phyloP scores from a whole-genome alignment of 2,888 invertebrate species.

The Philhelius pedissequus region DNA sequence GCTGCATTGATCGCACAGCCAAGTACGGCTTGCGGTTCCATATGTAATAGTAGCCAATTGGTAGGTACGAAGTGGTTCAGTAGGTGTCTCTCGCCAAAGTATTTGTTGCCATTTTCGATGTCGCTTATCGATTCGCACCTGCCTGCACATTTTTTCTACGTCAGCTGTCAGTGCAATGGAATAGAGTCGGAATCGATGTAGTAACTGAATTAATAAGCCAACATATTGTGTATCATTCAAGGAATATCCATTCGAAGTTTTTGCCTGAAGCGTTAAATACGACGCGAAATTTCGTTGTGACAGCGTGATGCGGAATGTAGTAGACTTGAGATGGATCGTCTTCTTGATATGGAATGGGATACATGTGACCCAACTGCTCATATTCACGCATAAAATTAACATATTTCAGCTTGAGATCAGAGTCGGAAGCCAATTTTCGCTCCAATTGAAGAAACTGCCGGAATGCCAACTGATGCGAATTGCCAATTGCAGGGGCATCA shows the following conservation, averaged over 20 bases:
- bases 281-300: slow-evolving; percentile 36
- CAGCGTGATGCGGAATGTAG: no score
- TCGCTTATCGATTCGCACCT: not conserved
- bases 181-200: no score
- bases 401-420: not conserved
- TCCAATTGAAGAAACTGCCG: not conserved
- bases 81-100: not conserved
- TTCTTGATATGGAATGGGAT: not conserved
- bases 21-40: not conserved
- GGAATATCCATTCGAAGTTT: slow-evolving; percentile 7
- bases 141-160: no score
- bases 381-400: not conserved
- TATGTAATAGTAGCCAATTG: not conserved
- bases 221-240: slow-evolving; percentile 31
- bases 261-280: slow-evolving; percentile 41
- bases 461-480: slow-evolving; percentile 6
- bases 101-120: not conserved
- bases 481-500: slow-evolving; percentile 1
- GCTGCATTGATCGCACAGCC: not conserved
- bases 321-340: not conserved
- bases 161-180: no score
- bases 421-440: no score
- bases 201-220: not conserved
- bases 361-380: not conserved
- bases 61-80: not conserved